Percentiles rank a stretch among this genome's conserved stretches.
phyloP scores from a whole-genome alignment of 2,888 invertebrate genomes.

The Aphrophora alni region DNA sequence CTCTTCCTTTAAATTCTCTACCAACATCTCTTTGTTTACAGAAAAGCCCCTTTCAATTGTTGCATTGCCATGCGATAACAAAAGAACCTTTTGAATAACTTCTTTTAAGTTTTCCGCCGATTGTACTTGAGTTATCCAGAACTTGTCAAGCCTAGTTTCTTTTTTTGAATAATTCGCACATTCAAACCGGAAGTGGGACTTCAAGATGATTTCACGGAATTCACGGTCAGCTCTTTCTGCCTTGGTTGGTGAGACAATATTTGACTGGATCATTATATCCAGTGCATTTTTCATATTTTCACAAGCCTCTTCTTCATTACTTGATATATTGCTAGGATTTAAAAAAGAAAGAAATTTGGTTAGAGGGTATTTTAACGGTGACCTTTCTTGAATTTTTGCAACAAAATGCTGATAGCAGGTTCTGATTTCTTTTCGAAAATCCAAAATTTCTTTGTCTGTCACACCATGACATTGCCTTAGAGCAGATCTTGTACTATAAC shows the following conservation, averaged over 20 bases:
- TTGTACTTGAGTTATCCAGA: background rate
- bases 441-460: background rate
- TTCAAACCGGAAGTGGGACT: background rate
- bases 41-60: constrained; percentile 25
- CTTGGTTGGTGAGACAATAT: background rate
- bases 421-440: background rate
- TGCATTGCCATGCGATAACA: background rate
- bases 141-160: background rate
- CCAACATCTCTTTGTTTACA: constrained; percentile 17
- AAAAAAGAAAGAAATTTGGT: background rate
- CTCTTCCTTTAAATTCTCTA: constrained; percentile 22
- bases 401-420: background rate
- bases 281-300: background rate
- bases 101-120: background rate
- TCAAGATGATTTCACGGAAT: background rate
- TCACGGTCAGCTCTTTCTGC: background rate
- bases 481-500: background rate
- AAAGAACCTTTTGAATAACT: background rate
- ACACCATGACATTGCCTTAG: background rate
- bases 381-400: background rate
- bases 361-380: background rate
- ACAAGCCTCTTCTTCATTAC: background rate
- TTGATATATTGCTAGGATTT: background rate
- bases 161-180: background rate
- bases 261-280: background rate